Conservation (phyloP, 2,888 invertebrate genomes). For the Lasioglossum leucozonium region DNA sequence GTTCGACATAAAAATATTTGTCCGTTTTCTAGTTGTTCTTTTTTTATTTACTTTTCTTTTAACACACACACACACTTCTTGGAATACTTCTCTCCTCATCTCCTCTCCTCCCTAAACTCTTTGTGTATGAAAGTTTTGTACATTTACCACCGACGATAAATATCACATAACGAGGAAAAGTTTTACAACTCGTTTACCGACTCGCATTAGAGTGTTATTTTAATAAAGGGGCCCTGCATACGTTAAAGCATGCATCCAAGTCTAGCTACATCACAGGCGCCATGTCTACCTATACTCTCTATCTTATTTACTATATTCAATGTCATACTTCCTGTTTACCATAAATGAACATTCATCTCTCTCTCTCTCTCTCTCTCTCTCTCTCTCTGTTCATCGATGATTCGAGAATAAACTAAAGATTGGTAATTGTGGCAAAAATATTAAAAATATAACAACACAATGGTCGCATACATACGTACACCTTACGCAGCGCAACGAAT, state of each 20-base stretch:
- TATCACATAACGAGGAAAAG: constrained; percentile 71
- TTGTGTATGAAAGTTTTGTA: constrained; percentile 66
- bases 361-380: background rate
- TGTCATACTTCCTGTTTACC: constrained; percentile 67
- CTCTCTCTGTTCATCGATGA: constrained; percentile 64
- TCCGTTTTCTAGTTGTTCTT: background rate
- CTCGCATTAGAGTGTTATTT: constrained; percentile 61
- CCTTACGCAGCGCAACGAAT: constrained; percentile 73
- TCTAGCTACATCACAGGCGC: constrained; percentile 82
- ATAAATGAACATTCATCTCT: constrained; percentile 73
- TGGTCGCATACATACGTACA: constrained; percentile 73
- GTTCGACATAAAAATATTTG: constrained; percentile 41
- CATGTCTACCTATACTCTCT: constrained; percentile 79
- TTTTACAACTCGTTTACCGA: constrained; percentile 69
- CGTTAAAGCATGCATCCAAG: constrained; percentile 72
- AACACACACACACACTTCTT: constrained; percentile 21
- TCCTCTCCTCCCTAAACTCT: constrained; percentile 42
- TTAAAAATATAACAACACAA: constrained; percentile 78
- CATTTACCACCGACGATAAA: constrained; percentile 79
- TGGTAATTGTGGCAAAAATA: constrained; percentile 71
- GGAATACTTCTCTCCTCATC: constrained; percentile 16
- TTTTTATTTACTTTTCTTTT: background rate
- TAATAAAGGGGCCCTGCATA: constrained; percentile 75
- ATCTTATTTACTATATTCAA: constrained; percentile 73
- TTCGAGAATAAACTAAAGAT: constrained; percentile 65